Base-by-base conservation (phyloP, 2,113 vertebrate species). In the Tichodroma muraria region DNA sequence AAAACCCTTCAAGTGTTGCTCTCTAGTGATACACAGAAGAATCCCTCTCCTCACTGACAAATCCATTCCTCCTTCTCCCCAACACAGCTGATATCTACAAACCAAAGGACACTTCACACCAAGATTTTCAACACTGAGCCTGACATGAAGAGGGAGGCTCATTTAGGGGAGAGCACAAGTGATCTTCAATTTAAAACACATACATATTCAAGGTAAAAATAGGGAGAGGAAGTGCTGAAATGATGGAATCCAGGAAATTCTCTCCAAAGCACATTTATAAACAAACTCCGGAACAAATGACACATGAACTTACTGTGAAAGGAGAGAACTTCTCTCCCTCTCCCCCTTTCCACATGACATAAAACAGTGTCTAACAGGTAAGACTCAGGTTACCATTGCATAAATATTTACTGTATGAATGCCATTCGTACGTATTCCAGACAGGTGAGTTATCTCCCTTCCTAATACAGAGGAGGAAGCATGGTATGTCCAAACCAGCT, bases 251-350 rank as follows among this genome's bases (percentile, higher is more conserved):
- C 88, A 97, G 92, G 93, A 96, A 96, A 94, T 57, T 73, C 59
- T 85, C 68, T 87, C 75, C 80, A 79, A 73, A 78, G 83, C 44
- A 75, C 52, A 40, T 52, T 66, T 90, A 79, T 97, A 96, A 95
- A 97, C 92, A 96, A 85, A 88, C 38, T 70, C 88, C 35, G 61
- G 94, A 92, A 92, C 80, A 94, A 93, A 80, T 70, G 66, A 68
- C 42, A 87, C 35, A 64, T 14, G 24, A 69, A 42, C 28, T 13
- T 90, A 31, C 15, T 24, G 37, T 44, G 63, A 90, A 92, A 92
- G 54, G 9, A 91, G 75, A 92, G 73, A 88, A 71, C 71, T 63
- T 96, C 54, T 56, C 54, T 54, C 71, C 31, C 7, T 86, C 42
- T 80, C 50, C 15, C 53, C 59, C 56, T 37, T 73, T 91, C 47